A percentile compares a stretch with the other conserved stretches of the same genome.
These are phyloP conservation scores for Polia nebulosa DNA, from an alignment of 2,888 invertebrate species.

Conservation along the genomic window DNA sequence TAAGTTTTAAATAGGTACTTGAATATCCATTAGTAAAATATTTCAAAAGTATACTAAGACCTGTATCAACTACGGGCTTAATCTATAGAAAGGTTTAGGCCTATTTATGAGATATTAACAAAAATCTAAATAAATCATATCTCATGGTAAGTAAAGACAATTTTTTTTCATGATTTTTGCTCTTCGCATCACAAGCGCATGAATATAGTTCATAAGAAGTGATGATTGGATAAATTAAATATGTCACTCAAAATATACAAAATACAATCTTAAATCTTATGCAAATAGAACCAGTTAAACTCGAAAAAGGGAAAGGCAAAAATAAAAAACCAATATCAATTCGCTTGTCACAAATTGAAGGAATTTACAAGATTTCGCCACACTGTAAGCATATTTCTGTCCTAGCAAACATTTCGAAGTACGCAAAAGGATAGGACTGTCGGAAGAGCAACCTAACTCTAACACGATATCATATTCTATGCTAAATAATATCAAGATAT, in stretches of 20 bases:
- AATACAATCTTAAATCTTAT: slow-evolving; percentile 38
- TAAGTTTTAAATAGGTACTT: slow-evolving; percentile 75
- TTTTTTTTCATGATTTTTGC: slow-evolving; percentile 33
- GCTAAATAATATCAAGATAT: slow-evolving; percentile 82
- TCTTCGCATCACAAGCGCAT: slow-evolving; percentile 29
- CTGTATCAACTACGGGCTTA: slow-evolving; percentile 89
- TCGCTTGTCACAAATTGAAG: slow-evolving; percentile 21
- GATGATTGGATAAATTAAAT: slow-evolving; percentile 10
- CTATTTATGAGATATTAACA: slow-evolving; percentile 76
- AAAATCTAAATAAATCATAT: slow-evolving; percentile 46
- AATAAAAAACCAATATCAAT: slow-evolving; percentile 4
- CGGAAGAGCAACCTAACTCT: slow-evolving; percentile 76
- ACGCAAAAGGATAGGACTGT: slow-evolving; percentile 53
- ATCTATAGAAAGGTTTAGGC: slow-evolving; percentile 85
- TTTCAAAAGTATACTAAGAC: slow-evolving; percentile 83
- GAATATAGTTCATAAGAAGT: slow-evolving; percentile 2
- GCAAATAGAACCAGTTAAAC: slow-evolving; percentile 5
- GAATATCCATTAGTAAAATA: slow-evolving; percentile 80
- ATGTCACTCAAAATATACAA: slow-evolving; percentile 48
- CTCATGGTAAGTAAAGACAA: slow-evolving; percentile 24
- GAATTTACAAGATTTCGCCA: slow-evolving; percentile 24
- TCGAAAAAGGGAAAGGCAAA: neutral
- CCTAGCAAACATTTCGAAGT: slow-evolving; percentile 63
- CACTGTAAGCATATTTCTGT: slow-evolving; percentile 42
- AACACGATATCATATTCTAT: slow-evolving; percentile 69